Evolutionary conservation across 2,888 invertebrate genomes (phyloP).

Genomic region (Cylloceria caligata): DNA sequence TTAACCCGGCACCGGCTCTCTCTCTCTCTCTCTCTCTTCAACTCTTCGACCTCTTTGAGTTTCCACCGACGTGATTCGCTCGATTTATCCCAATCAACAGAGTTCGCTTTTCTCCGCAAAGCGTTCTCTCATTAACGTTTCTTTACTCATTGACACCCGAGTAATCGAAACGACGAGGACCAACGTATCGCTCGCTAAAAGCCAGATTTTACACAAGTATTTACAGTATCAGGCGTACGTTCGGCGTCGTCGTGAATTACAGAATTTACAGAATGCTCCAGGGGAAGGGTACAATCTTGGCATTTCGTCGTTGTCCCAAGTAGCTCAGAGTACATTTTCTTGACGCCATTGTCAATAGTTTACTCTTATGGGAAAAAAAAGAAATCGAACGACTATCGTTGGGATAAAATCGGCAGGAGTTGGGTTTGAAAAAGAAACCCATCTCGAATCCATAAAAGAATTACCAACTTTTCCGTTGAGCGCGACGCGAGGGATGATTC

Average conservation of each 20-base stretch:
- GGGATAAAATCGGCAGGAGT: slow-evolving; percentile 15
- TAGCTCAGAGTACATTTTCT: slow-evolving; percentile 17
- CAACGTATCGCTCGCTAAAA: slow-evolving; percentile 68
- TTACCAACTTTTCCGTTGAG: neutral
- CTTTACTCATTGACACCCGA: neutral
- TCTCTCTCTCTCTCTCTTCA: slow-evolving; percentile 45
- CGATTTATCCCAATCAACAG: slow-evolving; percentile 19
- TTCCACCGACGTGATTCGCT: slow-evolving; percentile 24
- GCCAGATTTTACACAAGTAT: slow-evolving; percentile 80
- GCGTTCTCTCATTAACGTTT: neutral
- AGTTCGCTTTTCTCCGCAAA: slow-evolving; percentile 2
- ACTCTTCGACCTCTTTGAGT: slow-evolving; percentile 38
- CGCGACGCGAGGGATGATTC: neutral
- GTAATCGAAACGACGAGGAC: slow-evolving; percentile 60
- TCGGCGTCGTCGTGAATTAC: slow-evolving; percentile 56
- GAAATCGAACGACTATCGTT: slow-evolving; percentile 7
- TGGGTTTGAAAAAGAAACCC: slow-evolving; percentile 3
- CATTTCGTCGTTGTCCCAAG: slow-evolving; percentile 52
- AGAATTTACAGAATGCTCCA: slow-evolving; percentile 76
- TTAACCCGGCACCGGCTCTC: slow-evolving; percentile 37
- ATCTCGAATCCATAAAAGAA: neutral
- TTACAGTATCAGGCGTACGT: slow-evolving; percentile 73
- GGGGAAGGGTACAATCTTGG: slow-evolving; percentile 31
- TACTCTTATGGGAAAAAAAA: slow-evolving; percentile 19
- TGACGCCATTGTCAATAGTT: neutral